Evolutionary conservation across 2,888 invertebrate species (phyloP).

Genomic region (Mimumesa dahlbomi): DNA sequence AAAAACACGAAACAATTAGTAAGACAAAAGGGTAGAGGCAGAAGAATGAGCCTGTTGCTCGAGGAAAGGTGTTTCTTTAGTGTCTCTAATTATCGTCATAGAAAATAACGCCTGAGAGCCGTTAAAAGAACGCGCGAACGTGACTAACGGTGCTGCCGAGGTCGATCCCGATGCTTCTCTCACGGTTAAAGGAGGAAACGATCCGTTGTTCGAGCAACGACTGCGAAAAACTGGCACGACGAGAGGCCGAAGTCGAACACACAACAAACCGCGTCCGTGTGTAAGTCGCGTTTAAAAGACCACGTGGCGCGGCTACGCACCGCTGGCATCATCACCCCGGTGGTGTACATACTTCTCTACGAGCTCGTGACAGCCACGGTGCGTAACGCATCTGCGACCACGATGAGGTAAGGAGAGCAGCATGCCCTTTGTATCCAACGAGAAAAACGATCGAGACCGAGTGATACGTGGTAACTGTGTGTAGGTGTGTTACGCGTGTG

Average conservation of each 20-base stretch:
- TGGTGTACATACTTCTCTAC: background rate
- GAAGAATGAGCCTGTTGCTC: too few species aligned
- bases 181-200: conserved; percentile 49
- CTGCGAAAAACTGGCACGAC: conserved; percentile 54
- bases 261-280: conserved; percentile 16
- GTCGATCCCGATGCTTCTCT: conserved; percentile 28
- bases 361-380: conserved; percentile 27
- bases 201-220: conserved; percentile 43
- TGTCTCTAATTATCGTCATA: conserved; percentile 37
- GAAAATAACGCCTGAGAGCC: conserved; percentile 14
- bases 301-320: conserved; percentile 50
- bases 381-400: conserved; percentile 49
- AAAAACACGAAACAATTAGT: too few species aligned
- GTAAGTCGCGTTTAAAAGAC: conserved; percentile 46
- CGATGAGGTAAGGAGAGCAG: conserved; percentile 11
- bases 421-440: conserved; percentile 13
- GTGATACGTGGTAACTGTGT: background rate
- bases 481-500: background rate
- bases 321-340: conserved; percentile 14
- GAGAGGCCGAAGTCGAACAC: conserved; percentile 16
- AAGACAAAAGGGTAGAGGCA: too few species aligned
- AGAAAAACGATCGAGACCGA: conserved; percentile 9
- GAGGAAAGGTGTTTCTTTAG: conserved; percentile 13
- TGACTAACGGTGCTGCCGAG: conserved; percentile 51
- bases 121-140: conserved; percentile 26